Evolutionary conservation across 2,113 vertebrate species (phyloP).

Genomic region (Campylorhamphus procurvoides): DNA sequence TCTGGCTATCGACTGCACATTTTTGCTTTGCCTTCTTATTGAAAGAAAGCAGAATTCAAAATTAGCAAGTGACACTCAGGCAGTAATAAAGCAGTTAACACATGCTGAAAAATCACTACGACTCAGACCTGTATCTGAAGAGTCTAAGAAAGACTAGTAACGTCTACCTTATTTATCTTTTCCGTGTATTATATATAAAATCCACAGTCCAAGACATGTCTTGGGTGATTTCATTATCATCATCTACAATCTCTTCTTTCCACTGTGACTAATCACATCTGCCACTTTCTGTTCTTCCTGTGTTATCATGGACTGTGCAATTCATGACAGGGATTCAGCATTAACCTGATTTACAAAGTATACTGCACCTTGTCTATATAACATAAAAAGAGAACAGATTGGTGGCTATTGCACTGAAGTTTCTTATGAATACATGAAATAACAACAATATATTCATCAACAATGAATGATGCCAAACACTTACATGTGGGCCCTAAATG

Average conservation of each 20-base stretch:
- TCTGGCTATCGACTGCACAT: background rate
- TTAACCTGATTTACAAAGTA: background rate
- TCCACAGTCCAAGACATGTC: background rate
- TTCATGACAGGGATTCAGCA: background rate
- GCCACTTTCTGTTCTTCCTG: background rate
- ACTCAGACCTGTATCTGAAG: background rate
- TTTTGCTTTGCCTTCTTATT: background rate
- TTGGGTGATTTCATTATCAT: background rate
- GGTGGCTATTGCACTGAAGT: background rate
- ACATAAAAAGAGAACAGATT: background rate
- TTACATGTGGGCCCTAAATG: conserved; percentile 96
- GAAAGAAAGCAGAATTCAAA: background rate
- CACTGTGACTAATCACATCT: background rate
- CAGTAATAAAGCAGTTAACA: background rate
- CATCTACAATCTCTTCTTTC: background rate
- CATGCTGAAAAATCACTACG: background rate
- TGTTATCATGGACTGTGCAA: background rate
- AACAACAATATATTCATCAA: background rate
- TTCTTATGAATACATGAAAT: background rate
- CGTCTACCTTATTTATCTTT: background rate
- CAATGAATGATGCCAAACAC: conserved; percentile 67
- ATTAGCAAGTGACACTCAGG: background rate
- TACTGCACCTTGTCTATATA: background rate
- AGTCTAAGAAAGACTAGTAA: background rate
- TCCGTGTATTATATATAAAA: background rate